A percentile compares a stretch with the other conserved stretches of the same genome.
phyloP scores from a whole-genome alignment of 2,797 vertebrate species.

The Jordanella pulchra region DNA sequence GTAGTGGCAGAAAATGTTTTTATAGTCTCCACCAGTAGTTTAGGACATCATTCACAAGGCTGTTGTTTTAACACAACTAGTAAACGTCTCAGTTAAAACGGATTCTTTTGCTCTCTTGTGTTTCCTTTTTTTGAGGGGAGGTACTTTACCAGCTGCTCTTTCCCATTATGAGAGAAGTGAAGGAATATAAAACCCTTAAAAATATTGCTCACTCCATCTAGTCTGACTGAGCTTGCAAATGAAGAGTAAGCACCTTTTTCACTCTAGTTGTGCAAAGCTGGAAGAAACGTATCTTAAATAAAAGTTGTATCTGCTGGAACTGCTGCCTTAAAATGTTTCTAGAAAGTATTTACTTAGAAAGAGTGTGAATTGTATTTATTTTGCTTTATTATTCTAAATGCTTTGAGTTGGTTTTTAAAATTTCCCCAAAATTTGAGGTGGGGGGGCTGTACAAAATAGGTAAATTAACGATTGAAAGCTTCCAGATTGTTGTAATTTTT shows the following conservation, averaged over 20 bases:
- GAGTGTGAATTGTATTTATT: background rate
- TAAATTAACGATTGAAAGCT: too few relatives aligned
- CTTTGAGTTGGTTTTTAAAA: too few relatives aligned
- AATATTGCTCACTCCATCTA: background rate
- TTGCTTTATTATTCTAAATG: background rate
- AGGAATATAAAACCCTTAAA: background rate
- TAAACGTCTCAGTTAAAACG: background rate
- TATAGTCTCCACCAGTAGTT: background rate
- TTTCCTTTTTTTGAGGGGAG: background rate
- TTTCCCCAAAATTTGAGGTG: too few relatives aligned
- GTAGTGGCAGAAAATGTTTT: background rate
- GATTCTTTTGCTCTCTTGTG: background rate
- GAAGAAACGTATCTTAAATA: background rate
- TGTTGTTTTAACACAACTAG: background rate
- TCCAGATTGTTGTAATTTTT: too few relatives aligned
- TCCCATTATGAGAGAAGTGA: too few relatives aligned
- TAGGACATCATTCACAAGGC: slow-evolving; percentile 1
- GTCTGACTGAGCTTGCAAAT: background rate
- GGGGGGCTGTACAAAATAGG: too few relatives aligned
- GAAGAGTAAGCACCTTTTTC: background rate
- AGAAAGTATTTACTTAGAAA: background rate
- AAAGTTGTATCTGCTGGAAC: background rate
- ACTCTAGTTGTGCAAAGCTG: background rate
- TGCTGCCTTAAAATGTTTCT: background rate
- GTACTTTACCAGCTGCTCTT: background rate